These are phyloP conservation scores for Mythimna lalbum DNA, from an alignment of 2,888 invertebrate species.

Conservation along the genomic window DNA sequence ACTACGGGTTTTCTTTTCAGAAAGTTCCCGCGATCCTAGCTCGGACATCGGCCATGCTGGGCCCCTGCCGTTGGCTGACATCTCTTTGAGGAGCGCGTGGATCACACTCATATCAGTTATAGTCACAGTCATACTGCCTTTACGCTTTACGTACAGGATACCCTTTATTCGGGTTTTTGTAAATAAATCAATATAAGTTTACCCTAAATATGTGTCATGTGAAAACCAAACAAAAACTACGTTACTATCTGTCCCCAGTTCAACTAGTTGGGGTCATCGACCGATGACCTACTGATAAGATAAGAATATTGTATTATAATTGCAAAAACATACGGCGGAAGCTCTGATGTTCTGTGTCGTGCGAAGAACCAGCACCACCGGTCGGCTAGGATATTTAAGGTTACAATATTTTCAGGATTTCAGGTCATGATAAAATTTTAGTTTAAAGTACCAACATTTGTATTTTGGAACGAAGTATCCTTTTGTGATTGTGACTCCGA, in stretches of 20 bases:
- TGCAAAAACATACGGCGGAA: neutral
- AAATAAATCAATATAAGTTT: neutral
- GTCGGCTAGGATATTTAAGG: too few species aligned
- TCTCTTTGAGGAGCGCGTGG: too few species aligned
- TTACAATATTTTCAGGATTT: too few species aligned
- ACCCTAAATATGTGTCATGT: slow-evolving; percentile 9
- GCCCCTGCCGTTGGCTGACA: too few species aligned
- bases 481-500: too few species aligned
- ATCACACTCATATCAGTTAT: neutral
- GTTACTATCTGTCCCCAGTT: slow-evolving; percentile 19
- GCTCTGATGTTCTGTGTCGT: neutral
- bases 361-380: neutral
- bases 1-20: too few species aligned
- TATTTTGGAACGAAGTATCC: too few species aligned
- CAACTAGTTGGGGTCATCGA: slow-evolving; percentile 19
- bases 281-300: slow-evolving; percentile 23
- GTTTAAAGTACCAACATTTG: too few species aligned
- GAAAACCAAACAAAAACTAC: slow-evolving; percentile 36
- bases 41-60: too few species aligned
- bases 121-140: too few species aligned
- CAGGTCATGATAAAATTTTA: too few species aligned
- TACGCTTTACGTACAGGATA: neutral
- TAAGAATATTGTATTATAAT: neutral
- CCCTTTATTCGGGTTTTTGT: neutral
- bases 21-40: too few species aligned